A percentile compares a stretch with the other conserved stretches of the same genome.
phyloP scores from a whole-genome alignment of 2,888 invertebrate species.

The Drosophila formosana region DNA sequence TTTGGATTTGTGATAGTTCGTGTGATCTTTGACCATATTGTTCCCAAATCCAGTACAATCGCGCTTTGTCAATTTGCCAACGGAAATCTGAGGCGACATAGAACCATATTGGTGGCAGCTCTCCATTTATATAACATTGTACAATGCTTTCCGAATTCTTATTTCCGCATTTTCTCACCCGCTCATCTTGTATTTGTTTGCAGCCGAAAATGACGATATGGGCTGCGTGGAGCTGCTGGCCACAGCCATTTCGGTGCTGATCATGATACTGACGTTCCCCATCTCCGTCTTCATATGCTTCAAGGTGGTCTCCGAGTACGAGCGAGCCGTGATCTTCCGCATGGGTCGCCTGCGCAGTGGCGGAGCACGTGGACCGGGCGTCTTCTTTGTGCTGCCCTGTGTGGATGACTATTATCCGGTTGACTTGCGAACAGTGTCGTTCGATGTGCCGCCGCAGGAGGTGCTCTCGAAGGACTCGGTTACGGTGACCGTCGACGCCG shows the following conservation, averaged over 20 bases:
- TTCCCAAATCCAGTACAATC: constrained; percentile 2
- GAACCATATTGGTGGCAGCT: constrained; percentile 11
- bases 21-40: constrained; percentile 24
- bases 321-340: constrained; percentile 95
- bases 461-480: constrained; percentile 97
- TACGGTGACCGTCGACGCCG: constrained; percentile 97
- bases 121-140: too few species aligned
- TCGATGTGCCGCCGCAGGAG: constrained; percentile 98
- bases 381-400: constrained; percentile 97
- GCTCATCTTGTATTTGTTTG: too few species aligned
- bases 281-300: constrained; percentile 94
- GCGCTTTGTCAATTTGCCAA: constrained; percentile 18
- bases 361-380: constrained; percentile 89
- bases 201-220: constrained; percentile 88
- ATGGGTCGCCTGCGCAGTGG: constrained; percentile 90
- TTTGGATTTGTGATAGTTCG: not conserved
- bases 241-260: constrained; percentile 89
- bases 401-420: constrained; percentile 97
- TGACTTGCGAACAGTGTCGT: constrained; percentile 96
- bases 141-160: not conserved
- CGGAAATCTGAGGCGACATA: constrained; percentile 26
- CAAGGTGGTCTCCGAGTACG: constrained; percentile 95
- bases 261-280: constrained; percentile 92
- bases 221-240: constrained; percentile 91
- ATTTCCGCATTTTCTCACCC: not conserved